Evolutionary conservation across 2,888 invertebrate species (phyloP), one percentile per base, ranked within the genome.

Genomic region (Phortica magna): DNA sequence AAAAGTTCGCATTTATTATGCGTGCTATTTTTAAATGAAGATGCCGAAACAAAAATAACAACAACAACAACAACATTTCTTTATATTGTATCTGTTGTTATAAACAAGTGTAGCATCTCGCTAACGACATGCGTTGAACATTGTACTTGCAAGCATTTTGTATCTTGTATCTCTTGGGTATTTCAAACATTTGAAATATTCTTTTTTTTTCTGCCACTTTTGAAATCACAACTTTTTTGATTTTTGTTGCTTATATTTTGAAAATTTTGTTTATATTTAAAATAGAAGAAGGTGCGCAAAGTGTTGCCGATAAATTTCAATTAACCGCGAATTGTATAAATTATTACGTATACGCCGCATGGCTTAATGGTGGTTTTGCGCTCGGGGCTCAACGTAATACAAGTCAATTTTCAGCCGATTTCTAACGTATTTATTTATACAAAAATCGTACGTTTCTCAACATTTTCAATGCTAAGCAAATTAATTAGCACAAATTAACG

Each of bases 401-500:
- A 31, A 31, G 31, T 31, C 31, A 31, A 1, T 31, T 31, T 31
- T 31, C 31, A 31, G 2, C 31, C 5, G 5, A 31, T 31, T 31
- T 31, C 2, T 31, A 31, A 31, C 31, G 31, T 31, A 31, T 31
- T 31, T 31, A 31, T 31, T 31, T 31, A 31, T n/a, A n/a, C n/a
- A n/a, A n/a, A n/a, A n/a, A n/a, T n/a, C n/a, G n/a, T n/a, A n/a
- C n/a, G n/a, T n/a, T n/a, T n/a, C n/a, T n/a, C n/a, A n/a, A n/a
- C n/a, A 53, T 10, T 68, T 68, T 68, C 68, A 68, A 68, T 68
- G 68, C 19, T 68, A 68, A 68, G n/a, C 39, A 39, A 42, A 68
- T 68, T 68, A 68, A 68, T 19, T 22, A 12, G 14, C 9, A 48
- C 48, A 12, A 48, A 48, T 48, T 48, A 12, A 2, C 14, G 14